These are phyloP conservation scores for Grus americana DNA, from an alignment of 2,113 vertebrate species.

Conservation along the genomic window DNA sequence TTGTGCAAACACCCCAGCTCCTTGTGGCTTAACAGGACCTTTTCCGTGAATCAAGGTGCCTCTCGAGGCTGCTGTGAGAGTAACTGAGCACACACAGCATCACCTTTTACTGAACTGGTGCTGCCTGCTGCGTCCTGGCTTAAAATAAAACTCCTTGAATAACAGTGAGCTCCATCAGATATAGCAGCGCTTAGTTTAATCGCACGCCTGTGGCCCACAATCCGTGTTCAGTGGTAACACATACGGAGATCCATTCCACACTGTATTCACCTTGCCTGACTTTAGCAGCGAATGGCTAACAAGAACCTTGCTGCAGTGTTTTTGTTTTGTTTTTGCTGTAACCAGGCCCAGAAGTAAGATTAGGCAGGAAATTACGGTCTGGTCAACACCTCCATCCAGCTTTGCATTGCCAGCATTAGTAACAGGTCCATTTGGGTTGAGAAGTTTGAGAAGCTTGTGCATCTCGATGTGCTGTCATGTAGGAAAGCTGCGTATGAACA, in stretches of 20 bases:
- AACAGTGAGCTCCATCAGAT: background rate
- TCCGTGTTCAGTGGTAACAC: fast-evolving
- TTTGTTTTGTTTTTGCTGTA: background rate
- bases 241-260: background rate
- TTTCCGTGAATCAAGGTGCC: background rate
- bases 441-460: background rate
- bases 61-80: background rate
- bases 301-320: background rate
- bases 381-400: background rate
- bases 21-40: background rate
- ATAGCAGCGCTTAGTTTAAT: background rate
- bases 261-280: background rate
- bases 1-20: background rate
- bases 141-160: background rate
- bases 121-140: background rate
- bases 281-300: background rate
- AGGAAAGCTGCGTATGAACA: background rate
- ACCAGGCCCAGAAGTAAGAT: background rate
- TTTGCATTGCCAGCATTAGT: background rate
- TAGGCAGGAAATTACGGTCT: background rate
- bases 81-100: background rate
- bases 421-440: background rate
- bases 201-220: background rate
- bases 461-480: background rate
- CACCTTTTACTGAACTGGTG: background rate